Evolutionary conservation across 1,140 invertebrate species (phyloP).

Genomic region (Drosophila subobscura): DNA sequence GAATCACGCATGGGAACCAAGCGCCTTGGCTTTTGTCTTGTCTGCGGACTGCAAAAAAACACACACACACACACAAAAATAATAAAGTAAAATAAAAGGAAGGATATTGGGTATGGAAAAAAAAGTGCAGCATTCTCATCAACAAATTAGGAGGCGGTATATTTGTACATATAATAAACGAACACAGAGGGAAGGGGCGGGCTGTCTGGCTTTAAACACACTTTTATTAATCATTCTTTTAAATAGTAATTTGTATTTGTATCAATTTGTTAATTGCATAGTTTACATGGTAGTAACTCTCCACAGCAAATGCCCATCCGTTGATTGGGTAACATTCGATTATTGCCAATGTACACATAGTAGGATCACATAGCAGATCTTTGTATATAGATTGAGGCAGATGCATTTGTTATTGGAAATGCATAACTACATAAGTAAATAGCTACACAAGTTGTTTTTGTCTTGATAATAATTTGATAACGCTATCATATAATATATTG

Average conservation of each 20-base stretch:
- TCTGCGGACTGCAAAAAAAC: conserved; percentile 57
- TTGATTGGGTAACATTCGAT: conserved; percentile 33
- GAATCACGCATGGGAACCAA: conserved; percentile 80
- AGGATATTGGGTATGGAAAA: conserved; percentile 13
- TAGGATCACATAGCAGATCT: conserved; percentile 37
- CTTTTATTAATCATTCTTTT: conserved; percentile 69
- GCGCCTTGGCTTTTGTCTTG: conserved; percentile 76
- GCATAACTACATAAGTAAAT: conserved; percentile 78
- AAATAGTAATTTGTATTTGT: conserved; percentile 71
- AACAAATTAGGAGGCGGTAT: conserved; percentile 29
- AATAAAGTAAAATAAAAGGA: neutral
- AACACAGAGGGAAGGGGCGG: neutral
- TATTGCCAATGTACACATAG: conserved; percentile 50
- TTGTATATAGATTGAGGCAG: conserved; percentile 53
- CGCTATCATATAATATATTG: conserved; percentile 59
- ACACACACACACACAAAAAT: conserved; percentile 1
- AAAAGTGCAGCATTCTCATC: conserved; percentile 53
- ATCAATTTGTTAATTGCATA: conserved; percentile 79
- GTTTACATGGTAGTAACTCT: conserved; percentile 61
- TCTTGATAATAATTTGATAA: conserved; percentile 63
- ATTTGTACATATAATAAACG: conserved; percentile 10
- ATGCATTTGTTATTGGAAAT: conserved; percentile 55
- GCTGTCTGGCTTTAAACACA: conserved; percentile 58
- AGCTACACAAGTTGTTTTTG: conserved; percentile 56
- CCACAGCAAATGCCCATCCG: conserved; percentile 32